Percentiles rank a stretch among this genome's conserved stretches.
Evolutionary conservation across 2,113 vertebrate genomes (phyloP).

Genomic region (Amblyornis subalaris): DNA sequence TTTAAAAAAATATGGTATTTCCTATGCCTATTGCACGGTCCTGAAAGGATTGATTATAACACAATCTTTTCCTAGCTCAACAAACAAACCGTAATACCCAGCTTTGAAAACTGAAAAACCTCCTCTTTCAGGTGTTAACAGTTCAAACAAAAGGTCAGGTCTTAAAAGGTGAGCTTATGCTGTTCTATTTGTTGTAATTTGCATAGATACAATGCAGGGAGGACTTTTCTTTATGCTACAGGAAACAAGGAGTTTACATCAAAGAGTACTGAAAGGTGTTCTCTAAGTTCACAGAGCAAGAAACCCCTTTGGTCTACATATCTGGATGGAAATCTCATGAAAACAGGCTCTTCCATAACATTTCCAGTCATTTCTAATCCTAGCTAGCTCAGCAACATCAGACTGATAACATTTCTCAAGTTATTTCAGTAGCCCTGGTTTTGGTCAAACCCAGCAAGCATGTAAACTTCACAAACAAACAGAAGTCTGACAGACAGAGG

Average conservation of each 20-base stretch:
- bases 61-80: neutral
- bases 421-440: slow-evolving; percentile 43
- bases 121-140: slow-evolving; percentile 21
- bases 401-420: slow-evolving; percentile 30
- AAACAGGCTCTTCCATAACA: slow-evolving; percentile 36
- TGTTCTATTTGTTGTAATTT: slow-evolving; percentile 44
- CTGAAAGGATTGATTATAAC: neutral
- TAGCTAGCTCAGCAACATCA: slow-evolving; percentile 36
- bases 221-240: neutral
- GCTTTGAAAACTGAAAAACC: neutral
- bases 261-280: slow-evolving; percentile 56
- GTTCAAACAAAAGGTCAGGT: neutral
- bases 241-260: slow-evolving; percentile 59
- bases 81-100: neutral
- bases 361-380: slow-evolving; percentile 56
- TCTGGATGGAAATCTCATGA: slow-evolving; percentile 53
- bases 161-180: slow-evolving; percentile 37
- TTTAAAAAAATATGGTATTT: neutral
- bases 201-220: slow-evolving; percentile 36
- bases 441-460: slow-evolving; percentile 18
- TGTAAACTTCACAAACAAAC: slow-evolving; percentile 38
- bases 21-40: neutral
- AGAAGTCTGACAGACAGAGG: neutral
- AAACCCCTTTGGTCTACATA: slow-evolving; percentile 42
- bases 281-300: slow-evolving; percentile 48